Conservation (phyloP, 2,797 vertebrate genomes). For the Brotula barbata region DNA sequence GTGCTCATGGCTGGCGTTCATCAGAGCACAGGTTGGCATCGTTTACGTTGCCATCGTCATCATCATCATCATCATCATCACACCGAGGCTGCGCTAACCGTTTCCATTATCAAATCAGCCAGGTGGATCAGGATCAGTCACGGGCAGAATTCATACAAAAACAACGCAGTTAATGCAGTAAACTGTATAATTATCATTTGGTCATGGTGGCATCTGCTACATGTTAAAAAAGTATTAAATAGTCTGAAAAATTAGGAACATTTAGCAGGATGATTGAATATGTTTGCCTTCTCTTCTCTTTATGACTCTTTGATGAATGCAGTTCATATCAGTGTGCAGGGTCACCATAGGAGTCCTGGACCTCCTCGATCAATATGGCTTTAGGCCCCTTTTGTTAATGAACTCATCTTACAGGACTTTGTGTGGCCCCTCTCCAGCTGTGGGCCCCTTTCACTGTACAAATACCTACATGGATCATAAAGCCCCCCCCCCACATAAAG, state of each 20-base stretch:
- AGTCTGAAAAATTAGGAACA: conserved; percentile 18
- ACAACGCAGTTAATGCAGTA: background rate
- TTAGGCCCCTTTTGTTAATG: conserved; percentile 5
- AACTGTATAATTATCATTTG: conserved; percentile 15
- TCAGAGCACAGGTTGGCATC: conserved; percentile 18
- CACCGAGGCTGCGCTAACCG: conserved; percentile 13
- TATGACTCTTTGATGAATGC: background rate
- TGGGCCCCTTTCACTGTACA: background rate
- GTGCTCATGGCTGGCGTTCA: conserved; percentile 9
- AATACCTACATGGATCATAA: background rate
- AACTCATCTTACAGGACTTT: conserved; percentile 17
- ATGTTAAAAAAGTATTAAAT: conserved; percentile 32
- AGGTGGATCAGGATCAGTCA: background rate
- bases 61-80: conserved; percentile 17
- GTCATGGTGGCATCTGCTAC: conserved; percentile 21
- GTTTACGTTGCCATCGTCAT: no score
- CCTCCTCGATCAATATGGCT: conserved; percentile 5
- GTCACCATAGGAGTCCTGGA: background rate
- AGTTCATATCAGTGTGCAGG: background rate
- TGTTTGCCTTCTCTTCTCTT: background rate
- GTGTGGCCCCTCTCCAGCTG: conserved; percentile 18
- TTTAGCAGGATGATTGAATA: no score
- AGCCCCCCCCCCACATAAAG: background rate
- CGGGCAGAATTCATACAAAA: conserved; percentile 5
- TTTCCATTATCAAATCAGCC: no score